Conservation (phyloP, 2,888 invertebrate genomes). For the Eupithecia pulchellata region DNA sequence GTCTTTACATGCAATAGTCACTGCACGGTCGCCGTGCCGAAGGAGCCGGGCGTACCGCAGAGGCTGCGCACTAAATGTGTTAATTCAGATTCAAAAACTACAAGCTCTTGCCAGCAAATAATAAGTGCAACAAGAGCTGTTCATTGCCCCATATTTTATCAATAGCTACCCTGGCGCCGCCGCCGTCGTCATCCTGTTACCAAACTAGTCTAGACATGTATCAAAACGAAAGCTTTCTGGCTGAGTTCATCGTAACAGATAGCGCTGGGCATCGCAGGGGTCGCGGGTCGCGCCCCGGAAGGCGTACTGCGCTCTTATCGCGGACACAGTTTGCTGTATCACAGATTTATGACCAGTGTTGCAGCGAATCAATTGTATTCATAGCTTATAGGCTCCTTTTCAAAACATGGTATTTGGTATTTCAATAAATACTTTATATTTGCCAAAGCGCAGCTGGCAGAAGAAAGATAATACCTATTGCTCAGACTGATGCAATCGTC, state of each 20-base stretch:
- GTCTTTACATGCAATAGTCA: no score
- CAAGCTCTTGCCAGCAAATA: neutral
- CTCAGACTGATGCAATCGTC: neutral
- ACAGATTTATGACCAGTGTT: conserved; percentile 72
- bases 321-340: conserved; percentile 77
- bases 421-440: no score
- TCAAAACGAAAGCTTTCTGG: conserved; percentile 31
- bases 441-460: neutral
- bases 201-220: conserved; percentile 13
- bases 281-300: conserved; percentile 79
- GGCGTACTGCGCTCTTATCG: conserved; percentile 79
- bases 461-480: neutral
- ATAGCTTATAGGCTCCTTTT: conserved; percentile 11
- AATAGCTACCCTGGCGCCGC: conserved; percentile 19
- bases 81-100: neutral
- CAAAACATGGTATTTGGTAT: neutral
- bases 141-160: neutral
- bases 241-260: conserved; percentile 62
- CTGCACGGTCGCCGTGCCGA: no score
- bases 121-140: neutral
- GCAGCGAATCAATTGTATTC: conserved; percentile 69
- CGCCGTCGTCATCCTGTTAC: conserved; percentile 20
- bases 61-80: no score
- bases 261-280: conserved; percentile 56
- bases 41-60: neutral